Conservation (phyloP, 2,113 vertebrate species). For the Psittacula cyanocephala region DNA sequence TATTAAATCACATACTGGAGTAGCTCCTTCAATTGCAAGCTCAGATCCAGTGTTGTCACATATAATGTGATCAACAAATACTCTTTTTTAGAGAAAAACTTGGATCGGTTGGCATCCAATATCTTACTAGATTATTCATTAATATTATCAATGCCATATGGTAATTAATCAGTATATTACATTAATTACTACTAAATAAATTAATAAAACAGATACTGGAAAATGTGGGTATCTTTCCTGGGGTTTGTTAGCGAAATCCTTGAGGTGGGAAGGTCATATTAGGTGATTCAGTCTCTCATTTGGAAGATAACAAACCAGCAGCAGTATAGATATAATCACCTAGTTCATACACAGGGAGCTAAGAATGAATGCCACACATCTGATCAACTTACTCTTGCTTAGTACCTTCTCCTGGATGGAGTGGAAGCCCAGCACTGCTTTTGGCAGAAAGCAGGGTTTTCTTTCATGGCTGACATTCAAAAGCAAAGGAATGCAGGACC, state of each 20-base stretch:
- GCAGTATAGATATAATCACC: background rate
- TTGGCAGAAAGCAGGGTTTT: background rate
- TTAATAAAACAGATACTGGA: background rate
- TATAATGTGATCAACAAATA: background rate
- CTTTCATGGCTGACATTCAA: background rate
- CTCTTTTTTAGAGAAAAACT: background rate
- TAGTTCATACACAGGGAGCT: background rate
- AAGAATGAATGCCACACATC: background rate
- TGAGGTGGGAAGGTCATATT: background rate
- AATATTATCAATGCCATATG: background rate
- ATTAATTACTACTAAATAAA: background rate
- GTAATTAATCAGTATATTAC: background rate
- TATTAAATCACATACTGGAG: background rate
- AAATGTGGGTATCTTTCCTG: background rate
- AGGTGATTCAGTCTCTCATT: background rate
- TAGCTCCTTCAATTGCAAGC: background rate
- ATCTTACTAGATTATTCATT: background rate
- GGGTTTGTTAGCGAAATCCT: background rate
- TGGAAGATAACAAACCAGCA: background rate
- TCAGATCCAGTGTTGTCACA: background rate
- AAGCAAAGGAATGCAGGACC: background rate
- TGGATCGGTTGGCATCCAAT: background rate
- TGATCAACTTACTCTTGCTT: background rate
- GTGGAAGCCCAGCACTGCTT: background rate
- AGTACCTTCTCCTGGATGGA: background rate